Conservation (phyloP, 2,113 vertebrate species). For the Bubalus kerabau region DNA sequence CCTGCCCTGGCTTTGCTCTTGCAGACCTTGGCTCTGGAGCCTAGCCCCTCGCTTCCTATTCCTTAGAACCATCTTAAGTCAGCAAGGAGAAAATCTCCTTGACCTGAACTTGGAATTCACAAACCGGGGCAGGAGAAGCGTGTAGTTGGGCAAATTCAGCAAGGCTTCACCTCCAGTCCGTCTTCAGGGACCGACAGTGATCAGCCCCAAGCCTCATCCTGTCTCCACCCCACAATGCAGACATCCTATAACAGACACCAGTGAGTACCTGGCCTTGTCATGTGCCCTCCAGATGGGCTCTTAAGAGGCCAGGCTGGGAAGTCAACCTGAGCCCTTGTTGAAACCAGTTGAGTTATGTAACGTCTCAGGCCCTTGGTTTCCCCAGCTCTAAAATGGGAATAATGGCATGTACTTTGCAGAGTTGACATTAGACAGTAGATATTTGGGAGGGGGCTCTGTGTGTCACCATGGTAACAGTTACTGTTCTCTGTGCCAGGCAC, state of each 20-base stretch:
- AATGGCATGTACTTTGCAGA: neutral
- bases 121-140: rapidly evolving
- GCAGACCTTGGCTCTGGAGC: neutral
- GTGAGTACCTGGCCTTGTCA: neutral
- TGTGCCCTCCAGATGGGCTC: rapidly evolving
- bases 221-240: too few relatives aligned
- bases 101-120: neutral
- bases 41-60: neutral
- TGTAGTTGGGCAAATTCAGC: too few relatives aligned
- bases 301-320: neutral
- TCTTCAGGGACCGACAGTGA: neutral
- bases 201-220: neutral
- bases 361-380: neutral
- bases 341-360: neutral
- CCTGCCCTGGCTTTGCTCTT: neutral
- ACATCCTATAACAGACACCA: neutral
- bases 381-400: neutral
- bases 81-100: neutral
- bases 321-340: neutral
- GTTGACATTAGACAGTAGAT: neutral
- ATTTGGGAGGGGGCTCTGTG: neutral
- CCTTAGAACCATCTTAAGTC: neutral
- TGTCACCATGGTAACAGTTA: neutral
- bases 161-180: neutral
- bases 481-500: too few relatives aligned